Conservation (phyloP, 2,888 invertebrate species). For the Parochlus steinenii region DNA sequence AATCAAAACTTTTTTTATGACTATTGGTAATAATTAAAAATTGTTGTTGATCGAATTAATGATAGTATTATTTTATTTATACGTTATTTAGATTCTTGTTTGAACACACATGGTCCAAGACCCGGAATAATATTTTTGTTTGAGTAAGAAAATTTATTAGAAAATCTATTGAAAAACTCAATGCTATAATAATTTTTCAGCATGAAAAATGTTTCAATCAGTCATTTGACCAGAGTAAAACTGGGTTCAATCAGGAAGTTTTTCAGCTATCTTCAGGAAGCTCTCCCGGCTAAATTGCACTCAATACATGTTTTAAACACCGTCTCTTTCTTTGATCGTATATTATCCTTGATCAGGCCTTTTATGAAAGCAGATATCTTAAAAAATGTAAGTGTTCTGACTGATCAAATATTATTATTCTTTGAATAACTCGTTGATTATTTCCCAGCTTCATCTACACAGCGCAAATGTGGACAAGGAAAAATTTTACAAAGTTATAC, state of each 20-base stretch:
- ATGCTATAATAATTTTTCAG: too few species aligned
- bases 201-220: constrained; percentile 43
- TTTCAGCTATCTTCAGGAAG: constrained; percentile 52
- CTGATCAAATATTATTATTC: neutral
- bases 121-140: constrained; percentile 48
- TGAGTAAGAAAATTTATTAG: too few species aligned
- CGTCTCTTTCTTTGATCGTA: constrained; percentile 38
- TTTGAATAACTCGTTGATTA: neutral
- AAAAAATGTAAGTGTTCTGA: constrained; percentile 30
- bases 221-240: constrained; percentile 41
- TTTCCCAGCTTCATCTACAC: constrained; percentile 40
- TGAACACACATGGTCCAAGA: constrained; percentile 40
- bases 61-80: constrained; percentile 17
- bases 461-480: constrained; percentile 36
- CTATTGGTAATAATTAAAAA: constrained; percentile 30
- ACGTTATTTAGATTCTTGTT: constrained; percentile 33
- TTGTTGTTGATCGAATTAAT: neutral
- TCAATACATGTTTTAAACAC: constrained; percentile 50
- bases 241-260: constrained; percentile 41
- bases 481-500: constrained; percentile 38
- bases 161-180: too few species aligned
- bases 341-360: constrained; percentile 38
- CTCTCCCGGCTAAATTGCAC: constrained; percentile 44
- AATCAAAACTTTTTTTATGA: constrained; percentile 41
- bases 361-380: constrained; percentile 42